Percentiles rank a stretch among this genome's conserved stretches.
Conservation (phyloP, 1,140 invertebrate genomes). For the Steinernema feltiae region DNA sequence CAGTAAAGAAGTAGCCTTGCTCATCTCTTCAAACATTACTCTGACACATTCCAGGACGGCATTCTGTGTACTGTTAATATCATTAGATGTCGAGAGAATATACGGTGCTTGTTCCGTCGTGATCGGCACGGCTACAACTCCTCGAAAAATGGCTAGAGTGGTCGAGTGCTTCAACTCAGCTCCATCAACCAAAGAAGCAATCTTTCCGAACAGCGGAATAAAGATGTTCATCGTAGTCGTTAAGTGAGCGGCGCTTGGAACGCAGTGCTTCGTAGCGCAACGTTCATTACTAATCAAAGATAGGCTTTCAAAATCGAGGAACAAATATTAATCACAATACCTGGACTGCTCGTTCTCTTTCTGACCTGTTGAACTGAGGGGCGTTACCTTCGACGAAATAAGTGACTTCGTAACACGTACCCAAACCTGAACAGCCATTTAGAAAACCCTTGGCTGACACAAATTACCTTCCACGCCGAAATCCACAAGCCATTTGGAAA, state of each 20-base stretch:
- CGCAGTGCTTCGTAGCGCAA: background rate
- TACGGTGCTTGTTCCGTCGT: slow-evolving; percentile 49
- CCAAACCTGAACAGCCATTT: background rate
- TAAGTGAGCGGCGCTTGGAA: slow-evolving; percentile 52
- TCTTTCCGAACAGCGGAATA: slow-evolving; percentile 45
- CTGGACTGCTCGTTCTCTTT: background rate
- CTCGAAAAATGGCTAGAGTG: slow-evolving; percentile 33
- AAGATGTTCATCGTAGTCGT: slow-evolving; percentile 52
- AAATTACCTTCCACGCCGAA: background rate
- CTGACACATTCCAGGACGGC: slow-evolving; percentile 47
- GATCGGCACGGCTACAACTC: slow-evolving; percentile 43
- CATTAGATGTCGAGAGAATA: slow-evolving; percentile 38
- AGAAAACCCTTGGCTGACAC: background rate
- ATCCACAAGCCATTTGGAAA: background rate
- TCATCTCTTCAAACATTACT: slow-evolving; percentile 29
- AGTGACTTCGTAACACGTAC: background rate
- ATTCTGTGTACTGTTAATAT: slow-evolving; percentile 50
- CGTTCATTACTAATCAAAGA: background rate
- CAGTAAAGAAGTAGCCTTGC: background rate
- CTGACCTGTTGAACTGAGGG: background rate
- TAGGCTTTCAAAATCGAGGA: too few species aligned
- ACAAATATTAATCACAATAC: too few species aligned
- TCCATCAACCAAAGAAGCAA: slow-evolving; percentile 36
- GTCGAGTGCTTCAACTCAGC: slow-evolving; percentile 33
- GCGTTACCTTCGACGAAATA: background rate